Conservation (phyloP, 2,888 invertebrate species). For the Leptothorax acervorum region DNA sequence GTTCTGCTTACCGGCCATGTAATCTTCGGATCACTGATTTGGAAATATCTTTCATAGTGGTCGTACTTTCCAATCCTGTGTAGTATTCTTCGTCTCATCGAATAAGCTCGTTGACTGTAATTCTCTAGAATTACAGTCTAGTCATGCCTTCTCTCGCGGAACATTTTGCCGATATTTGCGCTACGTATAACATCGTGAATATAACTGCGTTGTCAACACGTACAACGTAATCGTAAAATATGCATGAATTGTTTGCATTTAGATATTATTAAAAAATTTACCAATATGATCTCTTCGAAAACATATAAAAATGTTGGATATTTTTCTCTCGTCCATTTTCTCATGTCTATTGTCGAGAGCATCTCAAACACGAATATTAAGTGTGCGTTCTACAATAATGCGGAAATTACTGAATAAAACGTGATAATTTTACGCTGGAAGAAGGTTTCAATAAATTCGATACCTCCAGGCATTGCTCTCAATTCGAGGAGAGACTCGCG, state of each 20-base stretch:
- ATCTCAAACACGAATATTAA: neutral
- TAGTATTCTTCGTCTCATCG: neutral
- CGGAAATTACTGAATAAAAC: constrained; percentile 18
- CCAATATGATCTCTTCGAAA: neutral
- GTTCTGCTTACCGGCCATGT: constrained; percentile 66
- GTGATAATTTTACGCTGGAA: constrained; percentile 8
- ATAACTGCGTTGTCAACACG: neutral
- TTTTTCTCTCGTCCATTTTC: neutral
- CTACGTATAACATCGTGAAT: neutral
- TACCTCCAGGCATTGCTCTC: neutral
- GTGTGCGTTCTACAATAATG: neutral
- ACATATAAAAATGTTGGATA: neutral
- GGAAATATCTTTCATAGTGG: constrained; percentile 65
- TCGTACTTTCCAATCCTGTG: constrained; percentile 19
- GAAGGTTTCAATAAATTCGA: neutral
- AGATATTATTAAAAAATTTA: constrained; percentile 1
- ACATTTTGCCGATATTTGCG: neutral
- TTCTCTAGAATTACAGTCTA: neutral
- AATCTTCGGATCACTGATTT: constrained; percentile 75
- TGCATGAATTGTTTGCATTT: neutral
- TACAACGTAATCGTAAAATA: neutral
- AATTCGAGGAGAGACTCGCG: neutral
- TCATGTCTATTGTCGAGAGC: neutral
- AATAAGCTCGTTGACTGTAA: neutral
- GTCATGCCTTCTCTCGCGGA: neutral